Evolutionary conservation across 2,113 vertebrate genomes (phyloP).

Genomic region (Aepyceros melampus): DNA sequence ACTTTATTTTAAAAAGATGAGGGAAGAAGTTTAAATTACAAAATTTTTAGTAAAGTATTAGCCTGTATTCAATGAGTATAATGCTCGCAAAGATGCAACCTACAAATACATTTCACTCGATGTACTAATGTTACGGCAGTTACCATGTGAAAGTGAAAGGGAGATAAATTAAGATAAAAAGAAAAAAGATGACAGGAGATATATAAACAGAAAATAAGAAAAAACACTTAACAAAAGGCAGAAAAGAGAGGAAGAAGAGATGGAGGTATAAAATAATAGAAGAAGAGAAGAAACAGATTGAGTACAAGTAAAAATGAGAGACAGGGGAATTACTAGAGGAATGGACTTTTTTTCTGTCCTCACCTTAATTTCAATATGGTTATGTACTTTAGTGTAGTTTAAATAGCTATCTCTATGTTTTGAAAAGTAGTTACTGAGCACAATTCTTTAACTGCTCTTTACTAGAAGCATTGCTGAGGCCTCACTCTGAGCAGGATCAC

Average conservation of each 20-base stretch:
- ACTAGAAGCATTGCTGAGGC: background rate
- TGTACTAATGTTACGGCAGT: background rate
- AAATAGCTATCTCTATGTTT: background rate
- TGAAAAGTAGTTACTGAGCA: background rate
- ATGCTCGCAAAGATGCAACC: background rate
- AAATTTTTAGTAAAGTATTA: background rate
- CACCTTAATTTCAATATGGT: background rate
- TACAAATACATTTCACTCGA: background rate
- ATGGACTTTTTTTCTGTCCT: background rate
- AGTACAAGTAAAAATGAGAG: background rate
- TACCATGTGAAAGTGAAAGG: background rate
- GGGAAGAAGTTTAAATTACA: background rate
- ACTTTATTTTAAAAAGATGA: background rate
- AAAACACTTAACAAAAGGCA: background rate
- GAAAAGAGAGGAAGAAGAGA: background rate
- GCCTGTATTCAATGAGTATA: background rate
- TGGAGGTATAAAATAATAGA: background rate
- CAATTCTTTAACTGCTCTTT: background rate
- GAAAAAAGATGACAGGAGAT: background rate
- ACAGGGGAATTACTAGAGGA: background rate
- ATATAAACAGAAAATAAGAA: background rate
- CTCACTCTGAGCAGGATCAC: background rate
- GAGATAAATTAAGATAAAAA: background rate
- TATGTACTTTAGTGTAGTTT: background rate
- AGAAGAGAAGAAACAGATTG: background rate